phyloP scores from a whole-genome alignment of 2,797 vertebrate genomes.

The Emydoidea blandingii region DNA sequence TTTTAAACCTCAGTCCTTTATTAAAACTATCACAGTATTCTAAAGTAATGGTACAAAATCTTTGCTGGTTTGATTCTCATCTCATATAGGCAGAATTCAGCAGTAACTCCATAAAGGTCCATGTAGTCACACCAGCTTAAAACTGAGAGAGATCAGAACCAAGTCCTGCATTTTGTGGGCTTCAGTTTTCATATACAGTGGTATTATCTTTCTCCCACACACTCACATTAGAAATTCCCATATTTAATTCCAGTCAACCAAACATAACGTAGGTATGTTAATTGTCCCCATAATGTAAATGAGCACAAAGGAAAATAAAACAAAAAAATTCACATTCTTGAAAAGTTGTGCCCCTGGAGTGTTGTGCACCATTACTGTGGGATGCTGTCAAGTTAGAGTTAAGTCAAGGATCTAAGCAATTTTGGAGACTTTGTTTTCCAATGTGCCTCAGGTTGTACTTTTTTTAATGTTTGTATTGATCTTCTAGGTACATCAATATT shows the following conservation, averaged over 20 bases:
- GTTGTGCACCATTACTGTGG: not conserved
- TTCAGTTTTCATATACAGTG: not conserved
- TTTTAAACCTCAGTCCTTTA: not conserved
- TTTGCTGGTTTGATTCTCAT: not conserved
- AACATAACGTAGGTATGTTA: not conserved
- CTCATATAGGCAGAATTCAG: not conserved
- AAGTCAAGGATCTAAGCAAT: not conserved
- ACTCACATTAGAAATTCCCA: not conserved
- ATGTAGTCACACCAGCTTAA: not conserved
- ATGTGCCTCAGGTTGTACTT: not conserved
- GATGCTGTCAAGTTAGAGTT: not conserved
- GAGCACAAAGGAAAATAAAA: not conserved
- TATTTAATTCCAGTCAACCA: not conserved
- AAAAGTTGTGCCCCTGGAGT: not conserved
- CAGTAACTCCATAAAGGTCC: fast-evolving
- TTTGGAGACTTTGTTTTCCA: not conserved
- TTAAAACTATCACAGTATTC: not conserved
- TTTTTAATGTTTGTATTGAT: no score
- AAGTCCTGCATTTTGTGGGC: not conserved
- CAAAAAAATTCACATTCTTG: not conserved
- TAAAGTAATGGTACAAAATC: not conserved
- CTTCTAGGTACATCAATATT: not conserved
- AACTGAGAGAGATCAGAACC: not conserved
- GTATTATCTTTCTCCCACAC: not conserved
- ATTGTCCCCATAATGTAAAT: not conserved